Conservation (phyloP, 1,140 invertebrate genomes). For the Drosophila suzukii region DNA sequence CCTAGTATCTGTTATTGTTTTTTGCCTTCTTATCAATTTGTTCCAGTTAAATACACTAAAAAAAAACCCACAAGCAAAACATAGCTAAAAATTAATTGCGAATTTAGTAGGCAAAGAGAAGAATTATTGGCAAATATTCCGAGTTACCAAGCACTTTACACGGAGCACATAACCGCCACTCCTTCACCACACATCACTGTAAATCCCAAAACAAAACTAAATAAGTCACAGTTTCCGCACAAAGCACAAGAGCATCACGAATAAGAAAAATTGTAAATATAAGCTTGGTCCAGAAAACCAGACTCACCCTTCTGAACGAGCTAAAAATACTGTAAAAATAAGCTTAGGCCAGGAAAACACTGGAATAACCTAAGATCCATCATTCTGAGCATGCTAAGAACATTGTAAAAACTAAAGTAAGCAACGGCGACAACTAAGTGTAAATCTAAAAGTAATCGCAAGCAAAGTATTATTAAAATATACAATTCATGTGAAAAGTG, state of each 20-base stretch:
- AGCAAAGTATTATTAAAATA: constrained; percentile 79
- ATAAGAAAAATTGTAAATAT: constrained; percentile 35
- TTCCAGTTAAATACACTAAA: constrained; percentile 15
- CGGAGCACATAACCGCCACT: constrained; percentile 14
- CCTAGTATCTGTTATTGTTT: constrained; percentile 68
- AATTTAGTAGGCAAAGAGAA: constrained; percentile 62
- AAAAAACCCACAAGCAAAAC: constrained; percentile 13
- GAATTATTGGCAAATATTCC: constrained; percentile 50
- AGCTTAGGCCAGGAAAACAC: not conserved
- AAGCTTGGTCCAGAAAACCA: constrained; percentile 13
- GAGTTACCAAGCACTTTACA: constrained; percentile 55
- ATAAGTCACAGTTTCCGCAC: constrained; percentile 33
- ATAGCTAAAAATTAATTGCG: constrained; percentile 59
- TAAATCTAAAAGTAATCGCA: constrained; percentile 65
- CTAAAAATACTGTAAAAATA: constrained; percentile 68
- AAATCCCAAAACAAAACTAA: constrained; percentile 53
- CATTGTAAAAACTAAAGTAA: constrained; percentile 63
- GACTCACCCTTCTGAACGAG: constrained; percentile 9
- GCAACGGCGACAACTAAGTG: constrained; percentile 60
- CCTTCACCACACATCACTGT: constrained; percentile 57
- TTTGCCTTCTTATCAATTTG: constrained; percentile 34
- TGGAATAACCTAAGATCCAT: constrained; percentile 22
- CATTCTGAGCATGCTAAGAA: constrained; percentile 46
- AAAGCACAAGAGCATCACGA: constrained; percentile 59
- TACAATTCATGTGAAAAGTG: constrained; percentile 49